Conservation (phyloP, 2,113 vertebrate species). For the Vicugna pacos region DNA sequence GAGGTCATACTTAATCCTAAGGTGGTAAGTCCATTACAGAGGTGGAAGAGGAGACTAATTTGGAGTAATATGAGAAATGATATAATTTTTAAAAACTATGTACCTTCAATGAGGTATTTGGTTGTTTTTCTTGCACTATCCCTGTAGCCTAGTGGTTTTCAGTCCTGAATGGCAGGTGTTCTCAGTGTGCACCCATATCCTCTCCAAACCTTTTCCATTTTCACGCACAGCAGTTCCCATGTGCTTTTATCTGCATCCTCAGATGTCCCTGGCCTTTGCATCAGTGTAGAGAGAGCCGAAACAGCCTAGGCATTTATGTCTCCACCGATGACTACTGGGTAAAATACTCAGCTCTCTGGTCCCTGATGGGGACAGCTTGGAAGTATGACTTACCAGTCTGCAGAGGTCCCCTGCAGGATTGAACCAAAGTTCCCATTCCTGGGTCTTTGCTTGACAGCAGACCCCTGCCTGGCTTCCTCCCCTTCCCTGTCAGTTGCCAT, state of each 20-base stretch:
- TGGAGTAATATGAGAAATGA: neutral
- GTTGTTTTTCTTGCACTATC: neutral
- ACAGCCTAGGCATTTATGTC: neutral
- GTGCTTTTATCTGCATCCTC: neutral
- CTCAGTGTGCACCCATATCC: neutral
- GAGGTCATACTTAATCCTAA: neutral
- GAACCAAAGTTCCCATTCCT: neutral
- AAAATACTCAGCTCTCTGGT: neutral
- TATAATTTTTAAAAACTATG: neutral
- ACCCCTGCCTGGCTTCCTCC: neutral
- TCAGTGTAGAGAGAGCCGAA: neutral
- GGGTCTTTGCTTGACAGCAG: neutral
- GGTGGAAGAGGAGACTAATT: neutral
- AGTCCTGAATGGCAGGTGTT: neutral
- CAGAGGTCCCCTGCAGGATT: neutral
- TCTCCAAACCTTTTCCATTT: neutral
- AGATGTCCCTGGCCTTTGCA: neutral
- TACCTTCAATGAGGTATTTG: neutral
- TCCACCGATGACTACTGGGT: neutral
- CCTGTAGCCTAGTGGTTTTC: neutral
- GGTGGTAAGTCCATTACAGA: neutral
- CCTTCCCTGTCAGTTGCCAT: neutral
- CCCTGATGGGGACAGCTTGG: neutral
- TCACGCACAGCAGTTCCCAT: neutral
- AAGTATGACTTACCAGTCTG: neutral